These are phyloP conservation scores for Rallus limicola DNA, from an alignment of 2,113 vertebrate species.

Conservation along the genomic window DNA sequence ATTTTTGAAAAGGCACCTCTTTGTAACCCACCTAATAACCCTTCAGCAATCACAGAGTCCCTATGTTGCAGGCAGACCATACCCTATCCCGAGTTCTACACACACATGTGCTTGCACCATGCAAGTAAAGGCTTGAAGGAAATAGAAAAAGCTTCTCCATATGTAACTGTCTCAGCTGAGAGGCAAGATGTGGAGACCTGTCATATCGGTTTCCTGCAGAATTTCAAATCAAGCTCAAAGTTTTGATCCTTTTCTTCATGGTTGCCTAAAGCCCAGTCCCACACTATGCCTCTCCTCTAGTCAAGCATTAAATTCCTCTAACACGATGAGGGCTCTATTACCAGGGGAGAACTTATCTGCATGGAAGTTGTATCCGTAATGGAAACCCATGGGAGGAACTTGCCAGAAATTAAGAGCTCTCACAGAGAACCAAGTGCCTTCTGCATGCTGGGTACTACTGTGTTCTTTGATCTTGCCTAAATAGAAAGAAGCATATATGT, in stretches of 20 bases:
- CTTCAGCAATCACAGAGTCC: neutral
- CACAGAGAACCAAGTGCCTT: neutral
- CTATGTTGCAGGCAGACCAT: neutral
- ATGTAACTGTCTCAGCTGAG: neutral
- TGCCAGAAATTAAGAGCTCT: neutral
- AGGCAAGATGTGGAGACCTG: neutral
- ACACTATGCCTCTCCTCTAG: neutral
- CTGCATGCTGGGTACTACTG: neutral
- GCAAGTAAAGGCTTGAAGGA: neutral
- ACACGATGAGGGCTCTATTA: neutral
- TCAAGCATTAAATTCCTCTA: neutral
- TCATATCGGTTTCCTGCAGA: neutral
- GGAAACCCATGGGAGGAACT: neutral
- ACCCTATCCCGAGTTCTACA: neutral
- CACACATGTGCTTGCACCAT: rapidly evolving
- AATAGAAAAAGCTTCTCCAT: neutral
- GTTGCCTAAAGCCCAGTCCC: neutral
- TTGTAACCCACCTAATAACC: neutral
- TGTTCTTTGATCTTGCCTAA: neutral
- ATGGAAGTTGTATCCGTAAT: neutral
- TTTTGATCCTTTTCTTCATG: neutral
- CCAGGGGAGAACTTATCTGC: neutral
- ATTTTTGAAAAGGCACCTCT: neutral
- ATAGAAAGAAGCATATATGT: neutral
- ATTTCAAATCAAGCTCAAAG: neutral